phyloP scores from a whole-genome alignment of 64 coral and sea anemone species.

The Trachythela sp. region DNA sequence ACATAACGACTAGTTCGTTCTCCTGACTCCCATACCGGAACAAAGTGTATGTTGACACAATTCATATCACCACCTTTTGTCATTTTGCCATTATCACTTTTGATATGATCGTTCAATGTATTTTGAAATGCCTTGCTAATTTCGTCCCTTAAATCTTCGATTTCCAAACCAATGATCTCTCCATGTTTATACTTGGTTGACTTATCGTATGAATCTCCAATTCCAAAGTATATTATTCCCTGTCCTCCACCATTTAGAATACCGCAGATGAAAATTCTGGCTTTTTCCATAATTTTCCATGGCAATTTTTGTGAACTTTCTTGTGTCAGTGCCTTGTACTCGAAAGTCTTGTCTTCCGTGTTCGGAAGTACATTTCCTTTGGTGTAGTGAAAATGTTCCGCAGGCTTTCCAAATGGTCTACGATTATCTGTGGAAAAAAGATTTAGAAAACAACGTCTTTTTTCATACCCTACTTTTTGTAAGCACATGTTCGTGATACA shows the following conservation, averaged over 20 bases:
- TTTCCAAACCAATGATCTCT: slow-evolving; percentile 11
- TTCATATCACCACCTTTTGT: slow-evolving; percentile 23
- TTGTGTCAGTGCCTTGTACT: slow-evolving; percentile 1
- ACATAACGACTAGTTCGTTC: not conserved
- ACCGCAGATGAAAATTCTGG: slow-evolving; percentile 17
- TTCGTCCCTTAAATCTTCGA: not conserved
- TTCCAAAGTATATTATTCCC: slow-evolving; percentile 28
- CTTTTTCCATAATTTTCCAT: slow-evolving; percentile 48
- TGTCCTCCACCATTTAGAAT: slow-evolving; percentile 1
- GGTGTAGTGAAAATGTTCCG: not conserved
- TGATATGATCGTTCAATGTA: slow-evolving; percentile 20
- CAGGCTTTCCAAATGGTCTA: not conserved
- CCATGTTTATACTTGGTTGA: not conserved
- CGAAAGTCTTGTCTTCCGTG: not conserved
- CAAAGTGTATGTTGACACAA: slow-evolving; percentile 7
- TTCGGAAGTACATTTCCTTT: not conserved
- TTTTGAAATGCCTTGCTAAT: slow-evolving; percentile 17
- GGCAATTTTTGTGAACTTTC: not conserved
- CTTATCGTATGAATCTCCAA: not conserved
- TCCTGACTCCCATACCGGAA: not conserved
- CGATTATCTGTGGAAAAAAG: not conserved
- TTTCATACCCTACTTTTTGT: no score
- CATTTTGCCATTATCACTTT: slow-evolving; percentile 27
- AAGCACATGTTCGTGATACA: no score
- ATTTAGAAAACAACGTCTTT: no score